phyloP scores from a whole-genome alignment of 2,888 invertebrate genomes.

The Chrysina gloriosa region DNA sequence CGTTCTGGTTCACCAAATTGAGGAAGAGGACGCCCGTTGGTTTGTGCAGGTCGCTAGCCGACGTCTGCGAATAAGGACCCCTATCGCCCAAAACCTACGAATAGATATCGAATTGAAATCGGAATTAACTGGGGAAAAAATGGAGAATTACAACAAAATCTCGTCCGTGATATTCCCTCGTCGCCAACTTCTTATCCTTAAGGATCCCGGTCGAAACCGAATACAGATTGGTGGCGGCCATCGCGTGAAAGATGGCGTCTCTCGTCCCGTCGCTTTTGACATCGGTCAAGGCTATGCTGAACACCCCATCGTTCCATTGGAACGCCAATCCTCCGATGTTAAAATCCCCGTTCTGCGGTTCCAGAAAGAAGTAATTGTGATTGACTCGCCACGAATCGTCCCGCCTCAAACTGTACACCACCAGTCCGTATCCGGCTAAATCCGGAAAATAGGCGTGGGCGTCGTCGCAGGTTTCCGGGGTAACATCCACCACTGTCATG shows the following conservation, averaged over 20 bases:
- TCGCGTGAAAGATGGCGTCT: constrained; percentile 80
- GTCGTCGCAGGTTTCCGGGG: constrained; percentile 69
- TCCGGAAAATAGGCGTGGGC: constrained; percentile 81
- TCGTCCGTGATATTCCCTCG: constrained; percentile 67
- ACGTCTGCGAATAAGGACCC: constrained; percentile 74
- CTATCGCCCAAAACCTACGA: constrained; percentile 72
- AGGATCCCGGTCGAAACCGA: constrained; percentile 74
- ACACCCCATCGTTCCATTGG: constrained; percentile 85
- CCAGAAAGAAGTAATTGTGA: constrained; percentile 81
- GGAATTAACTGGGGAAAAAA: too few relatives aligned
- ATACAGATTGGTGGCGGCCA: constrained; percentile 80
- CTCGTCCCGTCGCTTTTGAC: constrained; percentile 68
- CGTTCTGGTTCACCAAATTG: constrained; percentile 77
- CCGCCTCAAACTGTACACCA: constrained; percentile 69
- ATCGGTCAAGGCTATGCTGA: constrained; percentile 75
- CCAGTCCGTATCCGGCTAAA: constrained; percentile 71
- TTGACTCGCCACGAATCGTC: constrained; percentile 76
- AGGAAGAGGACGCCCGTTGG: constrained; percentile 74
- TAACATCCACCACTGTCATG: constrained; percentile 76
- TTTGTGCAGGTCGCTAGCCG: constrained; percentile 75
- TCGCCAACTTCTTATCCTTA: constrained; percentile 68
- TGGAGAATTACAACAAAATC: constrained; percentile 66
- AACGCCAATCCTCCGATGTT: constrained; percentile 76
- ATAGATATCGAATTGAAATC: neutral
- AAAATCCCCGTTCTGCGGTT: constrained; percentile 76